These are phyloP conservation scores for Brenthis ino DNA, from an alignment of 2,888 invertebrate species.

Conservation along the genomic window DNA sequence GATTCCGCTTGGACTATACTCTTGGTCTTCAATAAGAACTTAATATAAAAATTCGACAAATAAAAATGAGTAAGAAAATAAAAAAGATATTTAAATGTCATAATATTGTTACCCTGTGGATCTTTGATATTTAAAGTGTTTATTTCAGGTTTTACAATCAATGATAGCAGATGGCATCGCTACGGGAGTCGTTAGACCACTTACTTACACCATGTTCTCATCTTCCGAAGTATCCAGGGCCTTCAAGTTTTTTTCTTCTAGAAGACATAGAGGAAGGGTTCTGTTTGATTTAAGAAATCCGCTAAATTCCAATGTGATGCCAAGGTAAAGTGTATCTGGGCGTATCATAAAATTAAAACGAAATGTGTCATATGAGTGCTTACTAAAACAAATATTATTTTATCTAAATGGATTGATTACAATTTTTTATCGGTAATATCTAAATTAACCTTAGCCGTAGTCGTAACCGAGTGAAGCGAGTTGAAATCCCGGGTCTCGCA, in stretches of 20 bases:
- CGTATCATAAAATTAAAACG: no score
- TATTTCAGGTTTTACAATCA: not conserved
- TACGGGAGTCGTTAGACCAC: not conserved
- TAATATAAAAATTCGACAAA: no score
- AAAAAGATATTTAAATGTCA: not conserved
- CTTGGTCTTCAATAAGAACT: not conserved
- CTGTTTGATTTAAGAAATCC: slow-evolving; percentile 1
- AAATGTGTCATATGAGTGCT: no score
- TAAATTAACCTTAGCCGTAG: no score
- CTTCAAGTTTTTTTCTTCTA: slow-evolving; percentile 1
- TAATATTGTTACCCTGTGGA: not conserved
- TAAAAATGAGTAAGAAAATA: no score
- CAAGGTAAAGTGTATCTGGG: not conserved
- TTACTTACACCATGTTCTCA: not conserved
- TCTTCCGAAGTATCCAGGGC: slow-evolving; percentile 8
- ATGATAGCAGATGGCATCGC: slow-evolving; percentile 7
- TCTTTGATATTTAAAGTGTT: not conserved
- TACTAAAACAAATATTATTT: not conserved
- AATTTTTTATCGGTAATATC: no score
- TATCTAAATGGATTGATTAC: not conserved
- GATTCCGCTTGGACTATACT: no score
- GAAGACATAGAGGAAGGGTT: slow-evolving; percentile 1
- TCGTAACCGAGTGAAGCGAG: no score
- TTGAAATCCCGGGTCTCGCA: no score
- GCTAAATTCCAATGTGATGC: not conserved